Evolutionary conservation across 2,888 invertebrate genomes (phyloP).

Genomic region (Tachystola acroxantha): DNA sequence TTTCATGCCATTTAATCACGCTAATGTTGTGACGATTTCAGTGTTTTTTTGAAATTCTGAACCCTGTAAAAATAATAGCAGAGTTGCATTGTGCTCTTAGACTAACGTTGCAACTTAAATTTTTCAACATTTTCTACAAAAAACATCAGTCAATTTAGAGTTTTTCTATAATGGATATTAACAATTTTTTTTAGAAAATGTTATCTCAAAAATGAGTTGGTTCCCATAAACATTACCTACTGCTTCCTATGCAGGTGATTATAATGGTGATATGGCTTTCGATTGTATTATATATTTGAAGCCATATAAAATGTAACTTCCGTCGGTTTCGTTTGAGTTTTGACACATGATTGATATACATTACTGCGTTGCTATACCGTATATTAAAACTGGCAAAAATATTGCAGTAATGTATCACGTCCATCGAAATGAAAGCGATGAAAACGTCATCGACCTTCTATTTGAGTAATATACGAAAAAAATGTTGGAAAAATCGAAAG

Average conservation of each 20-base stretch:
- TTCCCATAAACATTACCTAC: background rate
- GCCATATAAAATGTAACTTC: slow-evolving; percentile 9
- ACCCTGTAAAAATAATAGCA: too few relatives aligned
- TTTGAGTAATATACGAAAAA: slow-evolving; percentile 3
- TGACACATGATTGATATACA: too few relatives aligned
- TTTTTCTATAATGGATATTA: slow-evolving; percentile 4
- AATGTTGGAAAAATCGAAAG: slow-evolving; percentile 6
- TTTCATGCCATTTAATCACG: too few relatives aligned
- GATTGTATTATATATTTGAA: background rate
- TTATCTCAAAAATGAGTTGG: slow-evolving; percentile 13
- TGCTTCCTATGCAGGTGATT: background rate
- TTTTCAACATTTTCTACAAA: slow-evolving; percentile 32
- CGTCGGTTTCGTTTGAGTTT: too few relatives aligned
- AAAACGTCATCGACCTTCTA: too few relatives aligned
- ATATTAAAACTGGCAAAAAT: too few relatives aligned
- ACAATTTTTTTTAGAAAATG: slow-evolving; percentile 15
- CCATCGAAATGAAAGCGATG: too few relatives aligned
- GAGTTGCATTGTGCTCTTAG: too few relatives aligned
- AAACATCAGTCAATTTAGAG: slow-evolving; percentile 42
- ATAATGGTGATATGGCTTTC: slow-evolving; percentile 2
- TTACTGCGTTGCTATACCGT: too few relatives aligned
- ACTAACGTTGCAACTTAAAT: slow-evolving; percentile 28
- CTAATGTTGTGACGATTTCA: too few relatives aligned
- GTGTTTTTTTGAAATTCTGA: too few relatives aligned
- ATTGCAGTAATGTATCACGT: slow-evolving; percentile 12